Base-by-base conservation (phyloP, 1,140 invertebrate genomes). In the Calliopsis andreniformis region DNA sequence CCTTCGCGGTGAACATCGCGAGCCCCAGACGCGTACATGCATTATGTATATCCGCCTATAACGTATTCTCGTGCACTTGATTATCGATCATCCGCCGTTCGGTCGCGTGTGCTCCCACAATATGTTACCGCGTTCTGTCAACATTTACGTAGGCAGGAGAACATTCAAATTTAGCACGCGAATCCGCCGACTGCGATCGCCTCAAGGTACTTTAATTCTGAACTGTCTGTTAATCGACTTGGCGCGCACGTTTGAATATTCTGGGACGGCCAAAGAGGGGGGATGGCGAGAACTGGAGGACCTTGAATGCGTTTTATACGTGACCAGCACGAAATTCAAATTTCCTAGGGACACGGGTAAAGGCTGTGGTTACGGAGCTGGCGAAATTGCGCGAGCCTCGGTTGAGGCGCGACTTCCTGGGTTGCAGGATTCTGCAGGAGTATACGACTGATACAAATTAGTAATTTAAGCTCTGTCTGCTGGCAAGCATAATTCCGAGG, bases 91-190 rank as follows among this genome's bases (percentile, higher is more conserved):
- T 75, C 62, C 62, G 20, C 16, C 66, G 30, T 47, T 75, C 56
- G 71, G 62, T 75, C 56, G 71, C 71, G 71, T 67, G 71, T 45
- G 28, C 23, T 51, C 59, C 62, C 49, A 55, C 71, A 23, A 67
- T 75, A 75, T 63, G 63, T 75, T 75, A 75, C 35, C 51, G n/a
- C 42, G 39, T 39, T 75, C 71, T 66, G 71, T 75, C 71, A 75
- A 75, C 71, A 67, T 75, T 75, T 75, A 75, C 71, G 62, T 67
- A 75, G n/a, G n/a, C n/a, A n/a, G 71, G 51, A 39, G 51, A 66
- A 35, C 62, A 53, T 67, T 67, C 71, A 63, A 75, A 75, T 75
- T 75, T 75, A 67, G 47, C 69, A 72, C 69, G 69, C 69, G 71
- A 75, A 18, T 25, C 63, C 32, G 28, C 63, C 71, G 4, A 8